Base-by-base conservation (phyloP, 2,113 vertebrate genomes). In the Equus przewalskii region DNA sequence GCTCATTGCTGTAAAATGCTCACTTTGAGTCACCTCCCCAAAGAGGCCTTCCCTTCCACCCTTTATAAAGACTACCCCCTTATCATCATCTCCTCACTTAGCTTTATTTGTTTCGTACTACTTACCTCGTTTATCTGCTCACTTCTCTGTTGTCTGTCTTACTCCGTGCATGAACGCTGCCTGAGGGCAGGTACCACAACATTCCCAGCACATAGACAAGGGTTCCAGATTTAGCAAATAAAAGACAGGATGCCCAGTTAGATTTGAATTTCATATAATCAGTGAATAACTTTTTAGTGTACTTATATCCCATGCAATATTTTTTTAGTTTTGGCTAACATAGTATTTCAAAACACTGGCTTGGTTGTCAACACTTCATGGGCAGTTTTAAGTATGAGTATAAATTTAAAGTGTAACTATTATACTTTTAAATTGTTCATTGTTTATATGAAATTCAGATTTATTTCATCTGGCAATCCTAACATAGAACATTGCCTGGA, bases 361-460 rank as follows among this genome's bases (percentile, higher is more conserved):
- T 78, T 94, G 18, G 8, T 51, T 89, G 16, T 73, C 76, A 82
- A 51, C 10, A 54, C 44, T 78, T 82, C 22, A 78, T 60, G 26
- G 18, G 3, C 56, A 82, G 85, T 62, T 94, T 44, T 87, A 76
- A 92, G 75, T 54, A 65, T 44, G 84, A 80, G 5, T 64, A 21
- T 92, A 85, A 51, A 60, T 94, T 92, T 95, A 78, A 97, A 94
- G 15, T 86, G 33, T 60, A 46, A 72, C 14, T 78, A 46, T 82
- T 79, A 70, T 46, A 76, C 18, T 72, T 89, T 62, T 33, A 51
- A 82, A 76, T 56, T 75, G 13, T 89, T 69, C 10, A 24, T 58
- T 85, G 51, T 91, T 90, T 67, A 81, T 26, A 30, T 69, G 41
- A 91, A 90, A 88, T 96, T 95, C 24, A 78, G 24, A 89, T 95